Percentiles rank a stretch among this genome's conserved stretches.
Evolutionary conservation across 2,888 invertebrate species (phyloP).

Genomic region (Lepidochrysops patricia): DNA sequence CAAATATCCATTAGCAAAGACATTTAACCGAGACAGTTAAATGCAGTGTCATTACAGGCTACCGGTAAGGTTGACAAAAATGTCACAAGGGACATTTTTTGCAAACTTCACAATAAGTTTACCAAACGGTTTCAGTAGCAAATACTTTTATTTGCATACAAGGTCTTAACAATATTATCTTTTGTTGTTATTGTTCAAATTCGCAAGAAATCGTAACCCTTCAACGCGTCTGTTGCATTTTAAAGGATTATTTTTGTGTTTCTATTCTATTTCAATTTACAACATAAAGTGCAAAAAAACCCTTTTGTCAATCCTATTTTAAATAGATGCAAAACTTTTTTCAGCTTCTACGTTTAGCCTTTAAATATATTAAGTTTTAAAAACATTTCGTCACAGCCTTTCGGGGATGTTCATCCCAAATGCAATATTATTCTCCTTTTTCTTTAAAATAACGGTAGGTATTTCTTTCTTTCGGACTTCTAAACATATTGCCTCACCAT

Average conservation of each 20-base stretch:
- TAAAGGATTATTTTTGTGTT: slow-evolving; percentile 33
- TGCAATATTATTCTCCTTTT: too few relatives aligned
- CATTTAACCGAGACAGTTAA: slow-evolving; percentile 7
- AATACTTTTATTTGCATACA: slow-evolving; percentile 72
- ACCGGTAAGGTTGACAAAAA: slow-evolving; percentile 30
- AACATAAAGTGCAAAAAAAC: neutral
- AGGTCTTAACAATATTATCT: slow-evolving; percentile 44
- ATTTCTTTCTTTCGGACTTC: too few relatives aligned
- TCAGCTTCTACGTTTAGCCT: neutral
- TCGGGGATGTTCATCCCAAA: too few relatives aligned
- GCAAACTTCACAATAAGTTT: slow-evolving; percentile 37
- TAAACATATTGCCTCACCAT: too few relatives aligned
- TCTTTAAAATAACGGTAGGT: too few relatives aligned
- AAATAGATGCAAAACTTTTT: neutral
- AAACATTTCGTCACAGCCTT: neutral
- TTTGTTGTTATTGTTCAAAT: slow-evolving; percentile 42
- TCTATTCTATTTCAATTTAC: neutral
- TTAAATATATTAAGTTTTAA: neutral
- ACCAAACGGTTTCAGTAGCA: slow-evolving; percentile 55
- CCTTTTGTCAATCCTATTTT: neutral
- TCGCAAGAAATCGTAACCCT: slow-evolving; percentile 52
- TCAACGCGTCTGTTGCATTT: slow-evolving; percentile 41
- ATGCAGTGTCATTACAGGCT: slow-evolving; percentile 25
- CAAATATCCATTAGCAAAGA: neutral
- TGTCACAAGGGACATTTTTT: slow-evolving; percentile 18